Base-by-base conservation (phyloP, 1,140 invertebrate species). In the Xylocopa sonorina region DNA sequence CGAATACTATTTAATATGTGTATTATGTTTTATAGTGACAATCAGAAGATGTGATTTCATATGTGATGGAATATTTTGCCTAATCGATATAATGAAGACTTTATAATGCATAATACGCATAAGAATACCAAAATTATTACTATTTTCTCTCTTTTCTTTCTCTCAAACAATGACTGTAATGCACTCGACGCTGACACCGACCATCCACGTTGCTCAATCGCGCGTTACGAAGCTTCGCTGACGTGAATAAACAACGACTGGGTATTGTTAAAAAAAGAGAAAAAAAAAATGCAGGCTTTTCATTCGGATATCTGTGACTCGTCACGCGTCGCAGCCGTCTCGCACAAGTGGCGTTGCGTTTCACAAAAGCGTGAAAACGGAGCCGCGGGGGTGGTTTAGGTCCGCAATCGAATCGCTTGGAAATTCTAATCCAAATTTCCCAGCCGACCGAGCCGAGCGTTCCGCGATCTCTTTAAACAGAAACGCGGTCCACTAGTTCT, bases 221-320 rank as follows among this genome's bases (percentile, higher is more conserved):
- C 21, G 43, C n/a, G 21, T 34, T 63, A 62, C 34, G 63, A 73
- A 50, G 24, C n/a, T 50, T 34, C 41, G 21, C 27, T 34, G 43
- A 18, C 55, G 18, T 16, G 18, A 38, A 10, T 4, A 46, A 50
- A 63, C 29, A 3, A 38, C 32, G 32, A 2, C 18, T 3, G 32
- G 16, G 43, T 27, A 63, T 51, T 38, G 58, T 73, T 63, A 38
- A 73, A 73, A 67, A 73, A 73, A 34, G 63, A 46, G 63, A 43
- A 78, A 38, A 73, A 73, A 67, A 73, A 73, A 34, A 63, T 60
- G 63, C 57, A 78, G 57, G 68, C 50, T 53, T 78, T 67, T 58
- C 78, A 67, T 77, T 82, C 81, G 46, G 38, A 62, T 77, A 82
- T 68, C 81, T 43, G 76, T 57, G 51, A 63, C 81, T 71, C 82